Percentiles rank a stretch among this genome's conserved stretches.
phyloP scores from a whole-genome alignment of 2,113 vertebrate genomes.

The Agelaius tricolor region DNA sequence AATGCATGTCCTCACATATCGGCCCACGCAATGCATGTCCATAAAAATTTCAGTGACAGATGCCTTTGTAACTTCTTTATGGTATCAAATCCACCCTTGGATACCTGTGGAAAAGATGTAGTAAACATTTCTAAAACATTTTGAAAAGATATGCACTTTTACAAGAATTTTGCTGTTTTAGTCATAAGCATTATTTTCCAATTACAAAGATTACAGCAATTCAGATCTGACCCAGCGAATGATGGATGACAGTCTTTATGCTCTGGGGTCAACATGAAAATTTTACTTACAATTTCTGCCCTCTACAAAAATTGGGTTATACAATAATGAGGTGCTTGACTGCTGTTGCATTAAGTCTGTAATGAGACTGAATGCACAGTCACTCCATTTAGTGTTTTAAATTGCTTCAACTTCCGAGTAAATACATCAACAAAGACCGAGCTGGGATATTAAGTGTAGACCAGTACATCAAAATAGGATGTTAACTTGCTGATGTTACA shows the following conservation, averaged over 20 bases:
- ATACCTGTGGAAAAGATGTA: not conserved
- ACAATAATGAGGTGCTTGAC: not conserved
- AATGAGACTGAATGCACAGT: constrained; percentile 9
- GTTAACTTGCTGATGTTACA: constrained; percentile 22
- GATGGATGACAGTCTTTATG: not conserved
- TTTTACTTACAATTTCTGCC: not conserved
- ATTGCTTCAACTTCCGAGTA: constrained; percentile 7
- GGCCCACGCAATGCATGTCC: not conserved
- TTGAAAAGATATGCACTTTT: not conserved
- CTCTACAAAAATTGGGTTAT: not conserved
- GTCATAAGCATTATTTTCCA: not conserved
- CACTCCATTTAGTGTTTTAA: constrained; percentile 3
- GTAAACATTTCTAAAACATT: not conserved
- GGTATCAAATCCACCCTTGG: not conserved
- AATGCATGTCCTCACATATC: not conserved
- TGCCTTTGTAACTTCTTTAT: not conserved
- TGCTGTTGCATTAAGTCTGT: not conserved
- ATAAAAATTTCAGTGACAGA: not conserved
- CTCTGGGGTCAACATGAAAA: not conserved
- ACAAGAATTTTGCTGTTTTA: not conserved
- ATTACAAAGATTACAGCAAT: not conserved
- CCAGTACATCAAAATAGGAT: constrained; percentile 9
- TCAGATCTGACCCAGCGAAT: not conserved
- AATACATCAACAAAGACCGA: constrained; percentile 15
- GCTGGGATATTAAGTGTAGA: not conserved